A percentile compares a stretch with the other conserved stretches of the same genome.
Evolutionary conservation across 2,888 invertebrate genomes (phyloP).

Genomic region (Octodonta nipae): DNA sequence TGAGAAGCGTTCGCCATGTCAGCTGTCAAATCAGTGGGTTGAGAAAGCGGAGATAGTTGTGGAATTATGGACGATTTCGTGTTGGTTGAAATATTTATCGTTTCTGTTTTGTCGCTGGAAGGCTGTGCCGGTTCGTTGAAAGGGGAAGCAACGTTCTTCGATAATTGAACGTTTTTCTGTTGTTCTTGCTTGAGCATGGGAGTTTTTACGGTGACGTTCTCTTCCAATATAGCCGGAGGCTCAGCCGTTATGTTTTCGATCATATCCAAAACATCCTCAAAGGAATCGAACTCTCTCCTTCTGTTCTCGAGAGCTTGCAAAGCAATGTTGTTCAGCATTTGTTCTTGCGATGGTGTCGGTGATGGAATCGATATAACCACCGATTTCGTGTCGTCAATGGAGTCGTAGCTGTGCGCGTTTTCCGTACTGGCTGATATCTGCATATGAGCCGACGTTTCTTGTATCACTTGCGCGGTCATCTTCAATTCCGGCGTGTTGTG

Average conservation of each 20-base stretch:
- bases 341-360: slow-evolving; percentile 50
- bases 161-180: slow-evolving; percentile 3
- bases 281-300: slow-evolving; percentile 46
- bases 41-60: slow-evolving; percentile 57
- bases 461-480: slow-evolving; percentile 34
- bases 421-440: slow-evolving; percentile 35
- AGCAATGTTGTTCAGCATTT: slow-evolving; percentile 49
- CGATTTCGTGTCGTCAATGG: slow-evolving; percentile 47
- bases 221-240: slow-evolving; percentile 24
- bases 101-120: slow-evolving; percentile 7
- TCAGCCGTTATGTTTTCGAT: slow-evolving; percentile 46
- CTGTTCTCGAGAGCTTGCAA: slow-evolving; percentile 44
- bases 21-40: slow-evolving; percentile 56
- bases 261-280: slow-evolving; percentile 58
- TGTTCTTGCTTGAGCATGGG: slow-evolving; percentile 9
- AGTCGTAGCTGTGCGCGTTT: slow-evolving; percentile 43
- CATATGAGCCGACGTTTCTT: slow-evolving; percentile 27
- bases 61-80: slow-evolving; percentile 40
- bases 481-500: slow-evolving; percentile 32
- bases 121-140: not conserved
- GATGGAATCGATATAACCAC: slow-evolving; percentile 54
- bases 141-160: not conserved
- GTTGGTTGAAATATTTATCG: slow-evolving; percentile 17
- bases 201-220: slow-evolving; percentile 18
- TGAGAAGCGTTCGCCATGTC: slow-evolving; percentile 60